Base-by-base conservation (phyloP, 2,797 vertebrate species). In the Eospalax fontanierii region DNA sequence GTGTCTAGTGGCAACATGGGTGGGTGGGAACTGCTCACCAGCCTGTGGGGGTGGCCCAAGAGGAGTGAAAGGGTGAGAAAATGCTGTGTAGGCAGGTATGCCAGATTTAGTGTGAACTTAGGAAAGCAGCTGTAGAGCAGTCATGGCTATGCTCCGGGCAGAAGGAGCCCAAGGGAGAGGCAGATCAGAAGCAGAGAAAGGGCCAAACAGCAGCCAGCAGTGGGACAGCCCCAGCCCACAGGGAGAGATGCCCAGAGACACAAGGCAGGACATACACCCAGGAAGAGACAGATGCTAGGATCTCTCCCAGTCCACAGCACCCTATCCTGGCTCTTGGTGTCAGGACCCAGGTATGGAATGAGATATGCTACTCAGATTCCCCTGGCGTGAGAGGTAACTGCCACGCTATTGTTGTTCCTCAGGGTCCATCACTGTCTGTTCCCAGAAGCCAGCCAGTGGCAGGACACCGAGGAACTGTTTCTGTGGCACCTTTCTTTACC, bases 401-500 rank as follows among this genome's bases (percentile, higher is more conserved):
- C 6, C 3, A 33, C 59, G 59, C 73, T 9, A 6, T 22, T 15
- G 28, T 80, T 30, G 81, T 22, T 71, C 46, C 14, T 68, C 35
- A 24, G 12, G 43, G 71, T 6, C n/a, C 2, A 35, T 5, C 71
- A 46, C 11, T 26, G 1, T 2, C 16, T 3, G 10, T 33, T 46
- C 40, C 54, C 38, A 82, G 73, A 59, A 61, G 14, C 38, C 4
- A 11, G 14, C 6, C 28, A 8, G 81, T 0, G 4, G 24, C 73
- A 46, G 0, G 28, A 16, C 19, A 35, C 30, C 0, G 0, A 4
- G 0, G 28, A 8, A 6, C 65, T 2, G 4, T 14, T n/a, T 35
- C 30, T 3, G 1, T 8, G 11, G 18, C 3, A 10, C 82, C 84
- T 92, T 2, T 35, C 84, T 92, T 3, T 35, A n/a, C 68, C 15